Evolutionary conservation across 1,140 invertebrate genomes (phyloP).

Genomic region (Stegodyphus dumicola): DNA sequence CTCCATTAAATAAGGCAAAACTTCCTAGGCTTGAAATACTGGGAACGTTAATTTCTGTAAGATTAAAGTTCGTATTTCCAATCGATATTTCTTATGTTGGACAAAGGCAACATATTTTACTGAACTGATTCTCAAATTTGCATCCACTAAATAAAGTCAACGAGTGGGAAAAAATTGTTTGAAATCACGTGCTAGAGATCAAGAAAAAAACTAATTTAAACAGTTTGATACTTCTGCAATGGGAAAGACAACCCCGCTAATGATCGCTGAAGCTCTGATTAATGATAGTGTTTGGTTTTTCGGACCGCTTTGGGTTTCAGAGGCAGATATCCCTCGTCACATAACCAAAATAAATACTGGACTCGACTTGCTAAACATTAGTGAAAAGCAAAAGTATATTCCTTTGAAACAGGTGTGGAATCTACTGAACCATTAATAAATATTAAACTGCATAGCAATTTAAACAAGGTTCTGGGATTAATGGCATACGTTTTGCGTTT

Average conservation of each 20-base stretch:
- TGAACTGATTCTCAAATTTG: conserved; percentile 17
- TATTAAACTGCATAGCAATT: too few relatives aligned
- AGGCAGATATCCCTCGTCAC: background rate
- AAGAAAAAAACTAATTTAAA: background rate
- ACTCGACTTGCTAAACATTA: too few relatives aligned
- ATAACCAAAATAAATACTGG: too few relatives aligned
- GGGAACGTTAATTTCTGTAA: background rate
- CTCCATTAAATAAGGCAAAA: conserved; percentile 2
- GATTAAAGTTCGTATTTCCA: background rate
- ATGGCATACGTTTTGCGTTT: too few relatives aligned
- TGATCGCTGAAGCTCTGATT: conserved; percentile 5
- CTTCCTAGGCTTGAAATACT: background rate
- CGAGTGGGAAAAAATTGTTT: conserved; percentile 21
- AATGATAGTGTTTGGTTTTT: conserved; percentile 21
- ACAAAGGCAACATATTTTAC: conserved; percentile 3
- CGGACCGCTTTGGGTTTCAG: conserved; percentile 18
- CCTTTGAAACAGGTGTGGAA: too few relatives aligned
- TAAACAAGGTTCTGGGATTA: too few relatives aligned
- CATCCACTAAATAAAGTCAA: conserved; percentile 31
- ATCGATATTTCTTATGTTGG: background rate
- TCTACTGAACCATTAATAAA: too few relatives aligned
- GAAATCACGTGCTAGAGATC: conserved; percentile 38
- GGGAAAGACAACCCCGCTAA: conserved; percentile 37
- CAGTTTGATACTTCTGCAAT: background rate
- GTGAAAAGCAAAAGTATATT: too few relatives aligned